phyloP scores from a whole-genome alignment of 2,113 vertebrate species.

The Furnarius figulus region DNA sequence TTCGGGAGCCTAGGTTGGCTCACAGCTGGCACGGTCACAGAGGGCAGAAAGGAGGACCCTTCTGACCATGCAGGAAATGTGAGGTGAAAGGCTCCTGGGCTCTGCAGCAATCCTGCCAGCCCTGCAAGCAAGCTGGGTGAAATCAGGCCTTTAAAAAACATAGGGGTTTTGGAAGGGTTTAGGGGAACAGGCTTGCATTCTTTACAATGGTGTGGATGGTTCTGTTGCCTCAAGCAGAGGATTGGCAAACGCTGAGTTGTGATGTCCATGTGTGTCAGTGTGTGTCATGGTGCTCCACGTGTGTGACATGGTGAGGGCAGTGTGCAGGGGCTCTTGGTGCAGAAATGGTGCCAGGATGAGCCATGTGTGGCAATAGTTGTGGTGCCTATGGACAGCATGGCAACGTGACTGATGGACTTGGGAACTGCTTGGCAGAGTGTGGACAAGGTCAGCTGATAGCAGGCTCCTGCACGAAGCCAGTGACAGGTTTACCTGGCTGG shows the following conservation, averaged over 20 bases:
- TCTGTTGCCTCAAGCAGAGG: background rate
- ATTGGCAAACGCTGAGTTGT: background rate
- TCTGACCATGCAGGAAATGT: accelerated
- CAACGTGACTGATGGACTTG: background rate
- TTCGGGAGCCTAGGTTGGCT: background rate
- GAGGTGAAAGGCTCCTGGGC: background rate
- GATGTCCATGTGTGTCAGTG: background rate
- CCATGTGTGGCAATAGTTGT: accelerated
- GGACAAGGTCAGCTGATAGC: background rate
- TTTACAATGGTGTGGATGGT: accelerated
- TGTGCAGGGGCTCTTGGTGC: background rate
- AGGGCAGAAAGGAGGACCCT: background rate
- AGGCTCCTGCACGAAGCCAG: background rate
- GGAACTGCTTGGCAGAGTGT: background rate
- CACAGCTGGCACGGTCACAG: background rate
- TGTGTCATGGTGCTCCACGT: background rate
- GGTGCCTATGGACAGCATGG: background rate
- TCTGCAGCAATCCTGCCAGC: background rate
- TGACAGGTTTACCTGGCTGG: accelerated
- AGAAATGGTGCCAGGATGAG: background rate
- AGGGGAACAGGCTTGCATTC: background rate
- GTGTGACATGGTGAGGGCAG: accelerated
- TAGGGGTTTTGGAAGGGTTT: accelerated
- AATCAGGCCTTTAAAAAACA: background rate
- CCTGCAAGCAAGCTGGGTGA: background rate